Evolutionary conservation across 2,888 invertebrate genomes (phyloP).

Genomic region (Suillia variegata): DNA sequence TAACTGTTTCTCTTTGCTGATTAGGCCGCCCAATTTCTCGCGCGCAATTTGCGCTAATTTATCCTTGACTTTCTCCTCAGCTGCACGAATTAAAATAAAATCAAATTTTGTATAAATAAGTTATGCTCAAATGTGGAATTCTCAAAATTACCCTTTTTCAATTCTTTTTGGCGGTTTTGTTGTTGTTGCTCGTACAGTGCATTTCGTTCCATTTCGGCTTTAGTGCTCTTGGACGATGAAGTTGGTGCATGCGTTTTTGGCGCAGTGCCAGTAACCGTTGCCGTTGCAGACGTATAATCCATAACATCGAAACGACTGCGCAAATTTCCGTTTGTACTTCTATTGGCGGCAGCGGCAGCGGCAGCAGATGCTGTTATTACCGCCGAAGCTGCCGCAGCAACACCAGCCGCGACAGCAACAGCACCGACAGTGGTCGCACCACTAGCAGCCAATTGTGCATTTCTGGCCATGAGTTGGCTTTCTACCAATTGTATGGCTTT

Average conservation of each 20-base stretch:
- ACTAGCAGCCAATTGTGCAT: constrained; percentile 36
- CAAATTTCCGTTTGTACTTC: neutral
- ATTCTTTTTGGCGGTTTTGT: constrained; percentile 41
- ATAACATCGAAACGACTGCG: constrained; percentile 29
- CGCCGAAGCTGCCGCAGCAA: constrained; percentile 10
- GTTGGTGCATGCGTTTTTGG: constrained; percentile 6
- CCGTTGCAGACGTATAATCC: constrained; percentile 22
- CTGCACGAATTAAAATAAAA: constrained; percentile 38
- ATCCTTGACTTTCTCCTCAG: constrained; percentile 67
- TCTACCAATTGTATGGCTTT: constrained; percentile 58
- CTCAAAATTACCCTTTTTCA: constrained; percentile 39
- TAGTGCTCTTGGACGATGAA: constrained; percentile 28
- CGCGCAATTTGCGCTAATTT: constrained; percentile 66
- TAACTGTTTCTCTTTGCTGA: constrained; percentile 65
- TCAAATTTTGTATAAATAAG: neutral
- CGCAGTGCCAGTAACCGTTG: no score
- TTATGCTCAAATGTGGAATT: neutral
- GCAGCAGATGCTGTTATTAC: neutral
- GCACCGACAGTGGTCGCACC: no score
- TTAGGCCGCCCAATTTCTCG: constrained; percentile 66
- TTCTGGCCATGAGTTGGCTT: constrained; percentile 54
- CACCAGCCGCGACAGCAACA: constrained; percentile 20
- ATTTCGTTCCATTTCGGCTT: constrained; percentile 36
- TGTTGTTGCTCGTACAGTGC: constrained; percentile 37
- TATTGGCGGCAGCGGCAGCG: neutral